Base-by-base conservation (phyloP, 2,797 vertebrate species). In the Pseudochaenichthys georgianus region DNA sequence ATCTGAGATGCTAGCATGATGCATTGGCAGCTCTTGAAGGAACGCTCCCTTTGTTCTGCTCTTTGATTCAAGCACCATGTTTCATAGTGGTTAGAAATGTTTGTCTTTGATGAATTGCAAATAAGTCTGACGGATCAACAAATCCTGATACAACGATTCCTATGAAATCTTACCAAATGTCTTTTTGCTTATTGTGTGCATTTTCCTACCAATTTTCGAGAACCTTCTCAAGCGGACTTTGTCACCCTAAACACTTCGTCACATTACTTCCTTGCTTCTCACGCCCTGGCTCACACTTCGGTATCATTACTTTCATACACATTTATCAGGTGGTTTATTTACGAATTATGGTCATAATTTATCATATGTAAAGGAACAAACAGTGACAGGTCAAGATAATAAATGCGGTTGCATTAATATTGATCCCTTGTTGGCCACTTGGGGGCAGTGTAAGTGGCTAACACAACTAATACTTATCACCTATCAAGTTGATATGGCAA, bases 1-100 rank as follows among this genome's bases (percentile, higher is more conserved):
- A 73, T 74, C 50, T 55, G 48, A 71, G 23, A 65, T 52, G 45
- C 45, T 64, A 15, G 46, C 47, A 51, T 52, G 31, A 51, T 59
- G 47, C 15, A 6, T 31, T 77, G 41, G 68, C 46, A 66, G 38
- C 55, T 60, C n/a, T 62, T 46, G 16, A 46, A 61, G 23, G 43
- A 52, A 58, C 62, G 13, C 38, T 53, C 17, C 48, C 57, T 53
- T 28, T 28, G 13, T 48, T 42, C 12, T 53, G 11, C 12, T 28
- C 5, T 65, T 59, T 48, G 10, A 48, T 3, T 69, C 3, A 2
- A 28, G 54, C 15, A 38, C 10, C 21, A n/a, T 17, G 15, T n/a
- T 42, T 71, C 17, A 59, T 10, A 15, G 41, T 52, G 19, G 19
- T 28, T 34, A 23, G n/a, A 47, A 5, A 53, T 54, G 31, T 9